Conservation (phyloP, 2,888 invertebrate genomes). For the Andrena flavipes region DNA sequence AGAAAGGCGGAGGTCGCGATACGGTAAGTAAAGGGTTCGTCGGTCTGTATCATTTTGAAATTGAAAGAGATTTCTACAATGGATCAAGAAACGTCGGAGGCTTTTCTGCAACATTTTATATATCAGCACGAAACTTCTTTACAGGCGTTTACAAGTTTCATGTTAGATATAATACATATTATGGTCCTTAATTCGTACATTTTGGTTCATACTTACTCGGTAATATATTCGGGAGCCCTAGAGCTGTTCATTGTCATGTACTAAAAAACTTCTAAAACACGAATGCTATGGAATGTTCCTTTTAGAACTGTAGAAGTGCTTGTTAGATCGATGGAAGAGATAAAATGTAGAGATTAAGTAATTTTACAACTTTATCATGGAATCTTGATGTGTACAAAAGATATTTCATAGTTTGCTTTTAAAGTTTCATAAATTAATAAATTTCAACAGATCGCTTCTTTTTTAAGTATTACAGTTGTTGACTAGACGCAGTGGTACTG, state of each 20-base stretch:
- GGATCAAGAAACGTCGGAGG: neutral
- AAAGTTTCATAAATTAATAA: neutral
- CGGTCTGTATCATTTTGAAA: neutral
- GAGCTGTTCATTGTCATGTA: conserved; percentile 1
- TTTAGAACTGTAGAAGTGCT: conserved; percentile 2
- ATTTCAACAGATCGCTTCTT: conserved; percentile 10
- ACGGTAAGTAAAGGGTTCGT: conserved; percentile 28
- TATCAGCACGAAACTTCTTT: conserved; percentile 65
- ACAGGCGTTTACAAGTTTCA: conserved; percentile 45
- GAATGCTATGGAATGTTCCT: conserved; percentile 26
- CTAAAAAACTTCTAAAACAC: conserved; percentile 15
- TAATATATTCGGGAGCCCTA: conserved; percentile 21
- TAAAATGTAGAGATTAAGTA: neutral
- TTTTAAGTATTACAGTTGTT: conserved; percentile 34
- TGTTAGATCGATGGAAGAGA: too few species aligned
- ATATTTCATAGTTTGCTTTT: conserved; percentile 6
- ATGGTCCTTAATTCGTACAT: conserved; percentile 53
- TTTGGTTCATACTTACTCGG: conserved; percentile 31
- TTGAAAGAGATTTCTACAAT: neutral
- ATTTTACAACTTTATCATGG: neutral
- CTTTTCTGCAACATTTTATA: conserved; percentile 27
- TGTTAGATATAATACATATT: conserved; percentile 62
- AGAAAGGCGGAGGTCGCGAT: neutral
- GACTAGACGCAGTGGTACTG: conserved; percentile 58
- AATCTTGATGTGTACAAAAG: conserved; percentile 4